These are phyloP conservation scores for Ligdia adustata DNA, from an alignment of 2,888 invertebrate species.

Conservation along the genomic window DNA sequence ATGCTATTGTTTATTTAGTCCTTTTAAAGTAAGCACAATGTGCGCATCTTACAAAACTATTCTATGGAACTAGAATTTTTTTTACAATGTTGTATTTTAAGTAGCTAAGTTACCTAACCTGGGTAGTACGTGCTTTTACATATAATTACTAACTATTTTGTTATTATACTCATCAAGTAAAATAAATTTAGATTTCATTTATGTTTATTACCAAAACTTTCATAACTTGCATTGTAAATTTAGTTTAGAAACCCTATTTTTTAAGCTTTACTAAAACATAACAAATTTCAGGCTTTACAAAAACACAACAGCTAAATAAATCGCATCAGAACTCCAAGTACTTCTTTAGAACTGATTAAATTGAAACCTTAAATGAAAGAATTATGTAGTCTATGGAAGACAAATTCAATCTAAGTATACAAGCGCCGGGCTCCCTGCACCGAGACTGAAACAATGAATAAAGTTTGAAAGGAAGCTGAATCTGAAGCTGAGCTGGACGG, in stretches of 20 bases:
- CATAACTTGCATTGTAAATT: too few species aligned
- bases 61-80: too few species aligned
- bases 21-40: too few species aligned
- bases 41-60: too few species aligned
- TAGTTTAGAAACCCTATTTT: constrained; percentile 9
- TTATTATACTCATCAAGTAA: too few species aligned
- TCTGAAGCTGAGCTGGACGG: constrained; percentile 60
- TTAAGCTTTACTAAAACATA: constrained; percentile 14
- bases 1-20: too few species aligned
- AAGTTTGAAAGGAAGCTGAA: constrained; percentile 69
- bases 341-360: constrained; percentile 34
- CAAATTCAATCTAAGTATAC: constrained; percentile 67
- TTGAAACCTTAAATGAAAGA: constrained; percentile 44
- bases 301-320: constrained; percentile 31
- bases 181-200: too few species aligned
- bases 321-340: constrained; percentile 31
- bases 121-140: too few species aligned
- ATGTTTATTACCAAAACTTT: too few species aligned
- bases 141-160: too few species aligned
- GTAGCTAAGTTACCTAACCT: too few species aligned
- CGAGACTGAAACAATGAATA: constrained; percentile 72
- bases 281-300: constrained; percentile 16
- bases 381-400: constrained; percentile 50
- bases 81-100: too few species aligned
- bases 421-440: constrained; percentile 51